Evolutionary conservation across 2,113 vertebrate genomes (phyloP).

Genomic region (Leptobrachium ailaonicum): DNA sequence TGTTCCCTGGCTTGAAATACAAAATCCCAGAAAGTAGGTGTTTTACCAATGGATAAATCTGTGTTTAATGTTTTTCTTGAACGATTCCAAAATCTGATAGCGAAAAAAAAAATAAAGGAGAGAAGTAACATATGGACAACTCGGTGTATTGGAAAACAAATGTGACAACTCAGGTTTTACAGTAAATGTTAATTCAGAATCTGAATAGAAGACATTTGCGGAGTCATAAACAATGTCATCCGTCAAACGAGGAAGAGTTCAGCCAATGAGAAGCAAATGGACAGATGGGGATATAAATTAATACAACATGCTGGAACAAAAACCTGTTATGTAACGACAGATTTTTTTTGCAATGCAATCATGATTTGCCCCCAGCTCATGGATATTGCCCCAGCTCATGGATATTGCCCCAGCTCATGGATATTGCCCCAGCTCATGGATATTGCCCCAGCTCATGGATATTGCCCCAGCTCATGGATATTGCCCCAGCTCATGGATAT

Average conservation of each 20-base stretch:
- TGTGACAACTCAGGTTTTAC: constrained; percentile 26
- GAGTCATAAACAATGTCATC: constrained; percentile 31
- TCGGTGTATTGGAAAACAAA: background rate
- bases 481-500: no score
- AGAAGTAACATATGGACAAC: constrained; percentile 12
- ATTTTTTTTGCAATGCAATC: background rate
- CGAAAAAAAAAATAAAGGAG: background rate
- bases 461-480: no score
- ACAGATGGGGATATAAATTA: constrained; percentile 44
- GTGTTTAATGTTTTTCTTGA: no score
- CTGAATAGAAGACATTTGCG: constrained; percentile 13
- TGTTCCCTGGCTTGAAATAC: no score
- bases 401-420: no score
- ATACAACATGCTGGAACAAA: constrained; percentile 24
- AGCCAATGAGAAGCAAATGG: constrained; percentile 16
- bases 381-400: no score
- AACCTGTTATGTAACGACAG: constrained; percentile 5
- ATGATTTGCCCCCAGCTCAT: no score
- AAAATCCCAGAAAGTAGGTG: no score
- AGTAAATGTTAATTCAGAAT: constrained; percentile 20
- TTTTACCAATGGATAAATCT: no score
- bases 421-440: no score
- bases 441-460: no score
- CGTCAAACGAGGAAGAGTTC: constrained; percentile 29
- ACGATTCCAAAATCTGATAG: no score